Conservation (phyloP, 1,140 invertebrate species). For the Aplysia californica region DNA sequence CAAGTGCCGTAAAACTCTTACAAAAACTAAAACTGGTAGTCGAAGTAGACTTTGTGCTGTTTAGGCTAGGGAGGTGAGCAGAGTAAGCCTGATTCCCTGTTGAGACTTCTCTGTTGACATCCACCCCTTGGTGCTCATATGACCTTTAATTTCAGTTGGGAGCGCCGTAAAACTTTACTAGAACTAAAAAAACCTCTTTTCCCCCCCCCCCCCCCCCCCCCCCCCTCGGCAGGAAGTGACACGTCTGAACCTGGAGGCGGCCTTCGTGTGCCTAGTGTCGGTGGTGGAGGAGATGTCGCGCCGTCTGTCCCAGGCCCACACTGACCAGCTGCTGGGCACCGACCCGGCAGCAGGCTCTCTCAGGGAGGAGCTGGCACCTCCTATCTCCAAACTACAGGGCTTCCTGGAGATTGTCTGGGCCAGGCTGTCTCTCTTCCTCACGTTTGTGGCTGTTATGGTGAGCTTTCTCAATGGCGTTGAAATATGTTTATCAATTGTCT, state of each 20-base stretch:
- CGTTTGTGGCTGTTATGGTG: conserved; percentile 83
- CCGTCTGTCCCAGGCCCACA: conserved; percentile 36
- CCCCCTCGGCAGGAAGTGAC: conserved; percentile 84
- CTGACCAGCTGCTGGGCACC: not conserved
- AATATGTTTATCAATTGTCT: too few species aligned
- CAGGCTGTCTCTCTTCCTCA: conserved; percentile 82
- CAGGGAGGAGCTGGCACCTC: conserved; percentile 58
- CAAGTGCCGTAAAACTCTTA: too few species aligned
- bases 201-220: too few species aligned
- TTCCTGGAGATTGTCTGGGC: conserved; percentile 56
- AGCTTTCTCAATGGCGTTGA: conserved; percentile 21
- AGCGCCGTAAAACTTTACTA: too few species aligned
- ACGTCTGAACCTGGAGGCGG: conserved; percentile 89
- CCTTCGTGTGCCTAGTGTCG: conserved; percentile 81
- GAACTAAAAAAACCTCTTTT: too few species aligned
- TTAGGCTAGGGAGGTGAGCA: too few species aligned
- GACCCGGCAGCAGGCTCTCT: conserved; percentile 24
- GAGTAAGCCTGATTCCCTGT: too few species aligned
- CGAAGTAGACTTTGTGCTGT: too few species aligned
- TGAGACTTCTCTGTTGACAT: too few species aligned
- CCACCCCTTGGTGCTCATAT: too few species aligned
- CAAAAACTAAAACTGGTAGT: too few species aligned
- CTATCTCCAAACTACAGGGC: conserved; percentile 55
- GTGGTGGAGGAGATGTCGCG: conserved; percentile 55
- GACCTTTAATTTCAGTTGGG: too few species aligned